phyloP scores from a whole-genome alignment of 2,888 invertebrate genomes.

The Cryptocephalus moraei region DNA sequence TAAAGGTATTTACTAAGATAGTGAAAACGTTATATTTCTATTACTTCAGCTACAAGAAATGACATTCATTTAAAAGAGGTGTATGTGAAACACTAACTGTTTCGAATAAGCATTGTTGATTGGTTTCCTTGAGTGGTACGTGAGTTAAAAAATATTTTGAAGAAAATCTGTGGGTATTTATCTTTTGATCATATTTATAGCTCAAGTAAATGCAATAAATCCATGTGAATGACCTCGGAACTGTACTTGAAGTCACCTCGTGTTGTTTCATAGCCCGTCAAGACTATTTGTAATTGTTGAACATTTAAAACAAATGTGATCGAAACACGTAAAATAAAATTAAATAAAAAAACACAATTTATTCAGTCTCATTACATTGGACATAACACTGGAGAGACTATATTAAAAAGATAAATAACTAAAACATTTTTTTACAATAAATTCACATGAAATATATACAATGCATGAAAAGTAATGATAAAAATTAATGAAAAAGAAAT shows the following conservation, averaged over 20 bases:
- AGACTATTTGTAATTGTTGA: neutral
- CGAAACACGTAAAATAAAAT: neutral
- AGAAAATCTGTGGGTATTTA: no score
- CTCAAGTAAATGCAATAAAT: slow-evolving; percentile 7
- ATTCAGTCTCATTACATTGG: slow-evolving; percentile 36
- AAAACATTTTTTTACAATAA: slow-evolving; percentile 32
- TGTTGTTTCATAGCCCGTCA: slow-evolving; percentile 8
- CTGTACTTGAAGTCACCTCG: slow-evolving; percentile 20
- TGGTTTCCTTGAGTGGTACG: no score
- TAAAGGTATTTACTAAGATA: no score
- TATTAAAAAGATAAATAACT: slow-evolving; percentile 28
- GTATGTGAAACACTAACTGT: no score
- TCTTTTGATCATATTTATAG: slow-evolving; percentile 1
- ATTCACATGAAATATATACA: slow-evolving; percentile 31
- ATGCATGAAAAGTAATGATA: slow-evolving; percentile 22
- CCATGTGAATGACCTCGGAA: slow-evolving; percentile 16
- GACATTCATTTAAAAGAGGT: no score
- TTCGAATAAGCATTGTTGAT: no score
- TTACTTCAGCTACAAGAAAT: no score
- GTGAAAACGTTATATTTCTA: no score
- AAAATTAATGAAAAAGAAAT: slow-evolving; percentile 22
- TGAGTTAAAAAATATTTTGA: no score
- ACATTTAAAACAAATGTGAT: neutral
- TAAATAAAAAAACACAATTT: slow-evolving; percentile 31
- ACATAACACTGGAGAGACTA: slow-evolving; percentile 30